Conservation (phyloP, 2,113 vertebrate genomes). For the Conger conger region DNA sequence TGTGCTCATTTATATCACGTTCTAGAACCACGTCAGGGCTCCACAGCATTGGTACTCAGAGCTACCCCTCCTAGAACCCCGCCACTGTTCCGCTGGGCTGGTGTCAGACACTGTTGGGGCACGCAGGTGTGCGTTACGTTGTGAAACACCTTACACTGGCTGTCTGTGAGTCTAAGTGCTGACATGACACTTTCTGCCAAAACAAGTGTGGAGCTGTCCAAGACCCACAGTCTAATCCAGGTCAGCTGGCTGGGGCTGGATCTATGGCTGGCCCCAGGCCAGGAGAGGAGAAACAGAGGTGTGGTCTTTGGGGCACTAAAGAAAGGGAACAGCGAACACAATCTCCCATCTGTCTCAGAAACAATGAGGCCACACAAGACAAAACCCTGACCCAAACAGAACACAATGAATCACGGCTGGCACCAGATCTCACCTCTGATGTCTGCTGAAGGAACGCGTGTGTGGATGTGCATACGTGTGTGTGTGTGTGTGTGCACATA, state of each 20-base stretch:
- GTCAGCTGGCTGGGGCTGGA: neutral
- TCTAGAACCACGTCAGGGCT: neutral
- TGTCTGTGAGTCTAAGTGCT: neutral
- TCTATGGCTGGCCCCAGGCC: neutral
- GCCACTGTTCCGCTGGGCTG: neutral
- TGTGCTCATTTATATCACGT: no score
- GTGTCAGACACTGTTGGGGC: neutral
- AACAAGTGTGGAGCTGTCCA: neutral
- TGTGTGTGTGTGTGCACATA: neutral
- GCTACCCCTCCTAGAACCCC: neutral
- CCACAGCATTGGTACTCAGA: neutral
- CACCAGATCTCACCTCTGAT: neutral
- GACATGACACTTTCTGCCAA: constrained; percentile 5
- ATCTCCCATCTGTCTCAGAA: neutral
- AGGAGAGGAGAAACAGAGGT: neutral
- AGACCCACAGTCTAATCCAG: constrained; percentile 15
- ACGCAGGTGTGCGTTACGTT: neutral
- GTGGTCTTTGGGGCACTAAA: neutral
- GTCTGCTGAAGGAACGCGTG: neutral
- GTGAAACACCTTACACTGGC: neutral
- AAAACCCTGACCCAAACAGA: neutral
- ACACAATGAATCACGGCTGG: neutral
- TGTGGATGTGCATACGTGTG: neutral
- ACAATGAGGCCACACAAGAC: neutral
- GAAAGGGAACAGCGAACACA: neutral